Evolutionary conservation across 2,797 vertebrate species (phyloP).

Genomic region (Hafferia zeledoni): DNA sequence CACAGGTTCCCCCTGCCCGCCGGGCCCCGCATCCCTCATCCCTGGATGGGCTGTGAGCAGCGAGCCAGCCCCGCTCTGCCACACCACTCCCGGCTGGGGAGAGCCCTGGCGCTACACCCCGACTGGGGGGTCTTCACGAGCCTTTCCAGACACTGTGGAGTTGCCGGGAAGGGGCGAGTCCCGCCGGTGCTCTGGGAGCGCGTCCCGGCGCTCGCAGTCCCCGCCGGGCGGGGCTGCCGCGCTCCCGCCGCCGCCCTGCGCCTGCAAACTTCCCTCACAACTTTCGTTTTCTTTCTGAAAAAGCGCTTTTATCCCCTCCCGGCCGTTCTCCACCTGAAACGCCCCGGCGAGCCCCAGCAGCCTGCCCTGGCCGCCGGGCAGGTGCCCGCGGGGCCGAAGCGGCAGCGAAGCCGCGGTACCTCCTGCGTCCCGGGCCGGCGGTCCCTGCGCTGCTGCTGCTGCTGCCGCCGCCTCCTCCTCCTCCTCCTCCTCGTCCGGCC

Average conservation of each 20-base stretch:
- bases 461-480: not conserved
- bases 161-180: not conserved
- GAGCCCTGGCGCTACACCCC: accelerated
- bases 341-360: not conserved
- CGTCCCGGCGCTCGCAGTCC: not conserved
- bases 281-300: not conserved
- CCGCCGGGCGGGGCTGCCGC: not conserved
- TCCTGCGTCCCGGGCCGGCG: not conserved
- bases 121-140: accelerated
- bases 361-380: not conserved
- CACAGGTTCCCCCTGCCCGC: not conserved
- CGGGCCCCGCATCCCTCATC: not conserved
- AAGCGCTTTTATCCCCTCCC: accelerated
- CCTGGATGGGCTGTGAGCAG: not conserved
- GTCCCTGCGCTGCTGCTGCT: not conserved
- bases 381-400: not conserved
- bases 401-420: conserved; percentile 25
- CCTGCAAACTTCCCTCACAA: not conserved
- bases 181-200: not conserved
- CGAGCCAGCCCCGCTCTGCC: not conserved
- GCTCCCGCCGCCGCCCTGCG: not conserved
- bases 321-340: not conserved
- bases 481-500: not conserved
- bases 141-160: not conserved
- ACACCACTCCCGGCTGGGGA: not conserved